Evolutionary conservation across 2,113 vertebrate genomes (phyloP).

Genomic region (Chloropsis hardwickii): DNA sequence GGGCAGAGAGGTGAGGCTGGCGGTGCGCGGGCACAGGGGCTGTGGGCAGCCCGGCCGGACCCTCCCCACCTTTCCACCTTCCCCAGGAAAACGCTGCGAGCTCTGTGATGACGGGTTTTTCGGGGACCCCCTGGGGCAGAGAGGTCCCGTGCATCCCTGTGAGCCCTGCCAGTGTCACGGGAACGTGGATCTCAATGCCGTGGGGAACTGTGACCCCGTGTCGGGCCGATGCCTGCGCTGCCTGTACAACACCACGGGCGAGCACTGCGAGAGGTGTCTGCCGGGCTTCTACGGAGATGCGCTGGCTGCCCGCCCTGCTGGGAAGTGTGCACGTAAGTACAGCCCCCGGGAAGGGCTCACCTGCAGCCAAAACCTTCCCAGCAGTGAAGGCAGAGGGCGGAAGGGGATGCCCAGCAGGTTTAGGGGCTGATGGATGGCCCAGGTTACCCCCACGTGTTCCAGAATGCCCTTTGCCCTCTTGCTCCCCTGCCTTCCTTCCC

Average conservation of each 20-base stretch:
- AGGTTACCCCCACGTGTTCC: background rate
- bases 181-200: constrained; percentile 84
- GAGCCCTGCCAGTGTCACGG: constrained; percentile 79
- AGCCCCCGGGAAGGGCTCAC: accelerated
- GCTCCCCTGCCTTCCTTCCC: background rate
- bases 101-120: constrained; percentile 89
- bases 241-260: constrained; percentile 80
- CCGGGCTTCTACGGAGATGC: constrained; percentile 83
- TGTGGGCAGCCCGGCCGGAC: accelerated
- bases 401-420: background rate
- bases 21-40: accelerated
- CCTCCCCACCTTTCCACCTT: background rate
- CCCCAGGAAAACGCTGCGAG: constrained; percentile 85
- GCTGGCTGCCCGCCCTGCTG: background rate
- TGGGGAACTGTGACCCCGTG: constrained; percentile 84
- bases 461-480: background rate
- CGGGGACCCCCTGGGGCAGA: constrained; percentile 85
- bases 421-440: background rate
- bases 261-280: constrained; percentile 79
- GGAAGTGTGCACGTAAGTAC: constrained; percentile 83
- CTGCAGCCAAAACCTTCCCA: background rate
- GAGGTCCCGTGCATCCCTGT: constrained; percentile 73
- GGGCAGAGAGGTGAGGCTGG: constrained; percentile 85
- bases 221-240: constrained; percentile 88
- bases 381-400: background rate